phyloP scores from a whole-genome alignment of 1,140 invertebrate genomes.

The Rhyzopertha dominica region DNA sequence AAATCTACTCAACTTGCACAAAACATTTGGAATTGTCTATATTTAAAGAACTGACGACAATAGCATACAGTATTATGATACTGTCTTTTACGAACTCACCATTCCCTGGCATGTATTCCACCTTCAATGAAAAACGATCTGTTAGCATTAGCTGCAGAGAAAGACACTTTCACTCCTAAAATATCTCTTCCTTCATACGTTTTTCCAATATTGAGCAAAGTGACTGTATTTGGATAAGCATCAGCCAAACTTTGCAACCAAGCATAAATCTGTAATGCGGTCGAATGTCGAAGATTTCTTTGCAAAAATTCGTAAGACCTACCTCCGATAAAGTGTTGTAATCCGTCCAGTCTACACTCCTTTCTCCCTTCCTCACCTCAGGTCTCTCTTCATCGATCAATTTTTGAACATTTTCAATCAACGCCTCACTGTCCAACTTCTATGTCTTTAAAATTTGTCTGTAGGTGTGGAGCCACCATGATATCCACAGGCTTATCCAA shows the following conservation, averaged over 20 bases:
- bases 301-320: conserved; percentile 7
- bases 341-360: conserved; percentile 47
- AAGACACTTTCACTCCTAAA: conserved; percentile 54
- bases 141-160: conserved; percentile 41
- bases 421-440: conserved; percentile 31
- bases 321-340: conserved; percentile 49
- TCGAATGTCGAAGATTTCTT: conserved; percentile 4
- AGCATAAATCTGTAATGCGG: conserved; percentile 44
- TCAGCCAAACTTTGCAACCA: conserved; percentile 47
- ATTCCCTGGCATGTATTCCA: conserved; percentile 69
- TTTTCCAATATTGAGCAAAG: conserved; percentile 50
- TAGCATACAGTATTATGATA: no score
- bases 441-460: conserved; percentile 23
- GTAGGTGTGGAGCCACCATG: conserved; percentile 39
- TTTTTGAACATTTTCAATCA: conserved; percentile 43
- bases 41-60: no score
- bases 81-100: conserved; percentile 40
- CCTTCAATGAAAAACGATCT: conserved; percentile 46
- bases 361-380: no score
- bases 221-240: conserved; percentile 48
- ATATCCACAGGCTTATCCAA: conserved; percentile 35
- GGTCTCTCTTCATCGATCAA: conserved; percentile 32
- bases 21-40: no score
- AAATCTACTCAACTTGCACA: no score
- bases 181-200: conserved; percentile 58